Evolutionary conservation across 2,888 invertebrate genomes (phyloP), one percentile per base, ranked within the genome.

Genomic region (Euplexia lucipara): DNA sequence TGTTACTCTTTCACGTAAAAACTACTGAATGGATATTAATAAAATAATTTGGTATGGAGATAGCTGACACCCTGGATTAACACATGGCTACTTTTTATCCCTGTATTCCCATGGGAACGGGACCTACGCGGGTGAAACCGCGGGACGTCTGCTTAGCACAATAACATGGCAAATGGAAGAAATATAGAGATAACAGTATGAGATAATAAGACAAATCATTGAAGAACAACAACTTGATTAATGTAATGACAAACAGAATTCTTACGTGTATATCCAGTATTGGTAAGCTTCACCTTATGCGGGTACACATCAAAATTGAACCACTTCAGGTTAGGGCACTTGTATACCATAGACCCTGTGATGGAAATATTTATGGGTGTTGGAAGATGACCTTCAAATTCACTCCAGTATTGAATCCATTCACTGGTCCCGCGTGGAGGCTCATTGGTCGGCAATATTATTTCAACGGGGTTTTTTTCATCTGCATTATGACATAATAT

Each of bases 191-290:
- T n/a, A n/a, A n/a, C n/a, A n/a, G n/a, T n/a, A n/a, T n/a, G n/a
- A n/a, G n/a, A n/a, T n/a, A n/a, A n/a, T n/a, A n/a, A n/a, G n/a
- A n/a, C n/a, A n/a, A n/a, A n/a, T n/a, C n/a, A n/a, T n/a, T n/a
- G n/a, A n/a, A n/a, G n/a, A n/a, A n/a, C n/a, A n/a, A n/a, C n/a
- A n/a, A n/a, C n/a, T n/a, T n/a, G n/a, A n/a, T n/a, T n/a, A n/a
- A n/a, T n/a, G n/a, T n/a, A n/a, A n/a, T n/a, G n/a, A 12, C 20
- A 16, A 4, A 26, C 16, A 5, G 16, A 12, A 7, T 16, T 68
- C 75, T 63, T 34, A 97, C 97, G 90, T 44, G 97, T 97, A 68
- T 96, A 96, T 58, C 97, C 97, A n/a, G 96, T 96, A 77, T 97
- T 97, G 0, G 96, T 96, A 18, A 97, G 66, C 85, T 97, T 97